Evolutionary conservation across 2,888 invertebrate species (phyloP), one percentile per base, ranked within the genome.

Genomic region (Gastrophysa polygoni): DNA sequence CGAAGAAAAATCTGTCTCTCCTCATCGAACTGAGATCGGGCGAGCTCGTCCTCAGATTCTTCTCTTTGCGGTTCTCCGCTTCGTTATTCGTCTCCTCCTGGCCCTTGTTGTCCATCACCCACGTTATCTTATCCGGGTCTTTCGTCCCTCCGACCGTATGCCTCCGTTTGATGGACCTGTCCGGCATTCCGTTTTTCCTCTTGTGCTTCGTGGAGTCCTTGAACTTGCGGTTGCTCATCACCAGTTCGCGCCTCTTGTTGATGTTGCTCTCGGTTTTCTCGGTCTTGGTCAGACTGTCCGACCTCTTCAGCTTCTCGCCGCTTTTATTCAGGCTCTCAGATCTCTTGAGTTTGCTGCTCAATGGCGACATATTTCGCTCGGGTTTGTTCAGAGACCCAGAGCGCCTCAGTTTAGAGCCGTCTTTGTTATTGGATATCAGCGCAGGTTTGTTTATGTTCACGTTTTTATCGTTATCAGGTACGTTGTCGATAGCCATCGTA

Each of bases 61-160:
- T 85, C 68, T 85, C 85, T 66, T 85, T 82, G 67, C 78, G 72
- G 51, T 78, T 80, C 61, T 79, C 77, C 32, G 51, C 11, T 20
- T 73, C 66, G 32, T 73, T 71, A 55, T 81, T 82, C 24, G 79
- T 77, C 66, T 84, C 83, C n/a, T 82, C 79, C 67, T 85, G 83
- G 51, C 83, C 71, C 64, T 85, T 82, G 68, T 85, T 85, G 66
- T 86, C 85, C 63, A 73, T 68, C 20, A 73, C 62, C 85, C 85
- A 86, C 47, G 85, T 84, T 17, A 88, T 83, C 67, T 88, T 87
- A 71, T 89, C 89, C 17, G 88, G 91, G 82, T 95, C 95, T 82
- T 93, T 93, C n/a, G 93, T 92, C 57, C 96, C 95, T 66, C 95
- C 95, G 7, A 96, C 95, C 0, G 96, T 96, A 83, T 96, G 95